These are phyloP conservation scores for Hemibagrus wyckioides DNA, from an alignment of 2,113 vertebrate genomes.

Conservation along the genomic window DNA sequence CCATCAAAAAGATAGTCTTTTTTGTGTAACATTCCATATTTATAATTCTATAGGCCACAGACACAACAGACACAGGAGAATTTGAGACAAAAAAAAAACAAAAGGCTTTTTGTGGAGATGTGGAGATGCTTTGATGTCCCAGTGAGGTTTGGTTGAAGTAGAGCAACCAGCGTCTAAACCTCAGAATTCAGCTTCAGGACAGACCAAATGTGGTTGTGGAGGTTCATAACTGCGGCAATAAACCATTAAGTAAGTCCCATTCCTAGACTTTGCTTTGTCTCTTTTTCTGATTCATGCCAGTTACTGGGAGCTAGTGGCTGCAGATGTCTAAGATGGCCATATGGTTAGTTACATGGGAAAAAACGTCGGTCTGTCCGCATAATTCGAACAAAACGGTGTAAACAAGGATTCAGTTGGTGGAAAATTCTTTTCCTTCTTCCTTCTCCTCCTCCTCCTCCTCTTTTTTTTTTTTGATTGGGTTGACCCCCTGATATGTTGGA, in stretches of 20 bases:
- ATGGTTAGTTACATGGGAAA: neutral
- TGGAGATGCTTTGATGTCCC: constrained; percentile 42
- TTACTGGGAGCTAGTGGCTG: neutral
- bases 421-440: neutral
- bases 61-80: neutral
- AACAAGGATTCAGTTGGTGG: constrained; percentile 1
- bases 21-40: neutral
- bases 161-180: constrained; percentile 46
- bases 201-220: constrained; percentile 46
- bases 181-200: constrained; percentile 37
- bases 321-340: neutral
- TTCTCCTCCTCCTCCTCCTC: too few relatives aligned
- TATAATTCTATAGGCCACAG: neutral
- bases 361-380: neutral
- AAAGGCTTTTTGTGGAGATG: neutral
- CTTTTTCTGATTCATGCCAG: constrained; percentile 4
- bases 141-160: constrained; percentile 42
- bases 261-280: constrained; percentile 19
- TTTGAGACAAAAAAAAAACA: neutral
- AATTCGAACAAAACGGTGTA: neutral
- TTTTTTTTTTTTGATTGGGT: too few relatives aligned
- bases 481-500: neutral
- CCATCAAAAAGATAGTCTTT: neutral
- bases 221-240: constrained; percentile 41
- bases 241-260: constrained; percentile 36